phyloP scores from a whole-genome alignment of 23 tunicate genomes.

The Ciona savignyi region DNA sequence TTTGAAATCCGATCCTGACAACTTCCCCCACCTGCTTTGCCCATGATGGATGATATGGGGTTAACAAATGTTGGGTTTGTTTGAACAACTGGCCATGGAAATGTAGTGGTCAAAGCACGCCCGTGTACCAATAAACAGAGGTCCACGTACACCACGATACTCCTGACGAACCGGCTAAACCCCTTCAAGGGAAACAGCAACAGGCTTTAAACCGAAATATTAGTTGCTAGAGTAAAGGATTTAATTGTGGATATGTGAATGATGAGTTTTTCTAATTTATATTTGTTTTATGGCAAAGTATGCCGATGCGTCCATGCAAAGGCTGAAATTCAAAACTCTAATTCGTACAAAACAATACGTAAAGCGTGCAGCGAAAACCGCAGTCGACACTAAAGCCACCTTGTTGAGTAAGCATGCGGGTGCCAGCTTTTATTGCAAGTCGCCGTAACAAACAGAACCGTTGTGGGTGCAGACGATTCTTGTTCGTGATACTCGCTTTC shows the following conservation, averaged over 20 bases:
- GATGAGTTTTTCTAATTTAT: no score
- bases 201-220: no score
- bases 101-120: neutral
- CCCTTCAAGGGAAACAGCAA: no score
- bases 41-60: neutral
- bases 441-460: neutral
- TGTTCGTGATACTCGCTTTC: neutral
- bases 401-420: neutral
- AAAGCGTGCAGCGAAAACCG: neutral
- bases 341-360: no score
- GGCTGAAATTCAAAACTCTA: no score
- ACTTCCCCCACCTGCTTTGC: neutral
- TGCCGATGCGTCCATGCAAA: no score
- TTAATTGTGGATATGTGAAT: no score
- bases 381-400: neutral
- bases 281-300: no score
- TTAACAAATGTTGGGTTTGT: neutral
- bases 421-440: conserved; percentile 1
- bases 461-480: neutral
- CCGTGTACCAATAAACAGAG: no score
- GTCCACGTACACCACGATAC: no score
- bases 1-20: neutral
- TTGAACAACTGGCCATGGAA: neutral
- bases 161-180: no score
- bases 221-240: no score